These are phyloP conservation scores for Tringa solitaria DNA, from an alignment of 2,113 vertebrate genomes.

Conservation along the genomic window DNA sequence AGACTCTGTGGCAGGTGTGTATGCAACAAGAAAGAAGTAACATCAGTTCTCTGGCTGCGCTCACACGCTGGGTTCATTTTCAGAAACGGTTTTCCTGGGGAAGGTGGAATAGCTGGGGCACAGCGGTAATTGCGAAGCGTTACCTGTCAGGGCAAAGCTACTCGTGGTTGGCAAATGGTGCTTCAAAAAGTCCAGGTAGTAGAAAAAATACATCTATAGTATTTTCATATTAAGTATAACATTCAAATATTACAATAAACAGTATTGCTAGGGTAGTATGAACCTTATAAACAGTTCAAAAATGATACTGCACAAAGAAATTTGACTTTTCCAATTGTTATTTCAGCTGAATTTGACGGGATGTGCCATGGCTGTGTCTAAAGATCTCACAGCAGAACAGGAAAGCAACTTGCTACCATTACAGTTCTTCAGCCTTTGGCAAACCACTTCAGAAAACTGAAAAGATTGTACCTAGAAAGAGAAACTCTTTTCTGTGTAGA, in stretches of 20 bases:
- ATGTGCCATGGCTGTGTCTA: not conserved
- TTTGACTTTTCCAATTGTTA: not conserved
- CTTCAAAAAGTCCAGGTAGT: not conserved
- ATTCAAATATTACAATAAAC: not conserved
- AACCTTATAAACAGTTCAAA: not conserved
- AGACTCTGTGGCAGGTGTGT: accelerated
- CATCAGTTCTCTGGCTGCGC: not conserved
- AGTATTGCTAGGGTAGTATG: not conserved
- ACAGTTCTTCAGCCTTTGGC: not conserved
- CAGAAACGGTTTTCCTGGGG: not conserved
- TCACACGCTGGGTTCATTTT: accelerated
- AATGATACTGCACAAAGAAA: not conserved
- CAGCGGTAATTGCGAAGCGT: accelerated
- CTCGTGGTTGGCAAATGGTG: not conserved
- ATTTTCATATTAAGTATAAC: not conserved
- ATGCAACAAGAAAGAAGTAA: not conserved
- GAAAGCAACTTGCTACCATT: not conserved
- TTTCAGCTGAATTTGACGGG: not conserved
- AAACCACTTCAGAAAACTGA: not conserved
- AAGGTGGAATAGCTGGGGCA: not conserved
- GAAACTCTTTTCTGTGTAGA: not conserved
- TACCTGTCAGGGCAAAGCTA: not conserved
- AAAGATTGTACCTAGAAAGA: not conserved
- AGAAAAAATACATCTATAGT: not conserved
- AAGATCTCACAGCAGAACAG: not conserved